Base-by-base conservation (phyloP, 2,888 invertebrate genomes). In the Pseudococcus viburni region DNA sequence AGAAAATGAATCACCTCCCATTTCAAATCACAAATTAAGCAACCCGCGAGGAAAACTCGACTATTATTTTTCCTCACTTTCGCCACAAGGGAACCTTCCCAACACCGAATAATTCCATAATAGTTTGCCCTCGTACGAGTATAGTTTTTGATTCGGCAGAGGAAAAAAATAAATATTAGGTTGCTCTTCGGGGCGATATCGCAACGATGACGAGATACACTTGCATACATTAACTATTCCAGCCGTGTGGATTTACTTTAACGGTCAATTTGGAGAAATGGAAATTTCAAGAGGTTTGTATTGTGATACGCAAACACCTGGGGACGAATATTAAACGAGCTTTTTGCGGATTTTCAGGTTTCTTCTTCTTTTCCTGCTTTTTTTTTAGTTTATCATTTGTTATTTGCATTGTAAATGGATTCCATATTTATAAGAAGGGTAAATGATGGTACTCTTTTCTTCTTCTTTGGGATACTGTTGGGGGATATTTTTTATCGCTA, bases 321-420 rank as follows among this genome's bases (percentile, higher is more conserved):
- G 46, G 42, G 42, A 46, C 42, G 42, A 83, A 83, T 83, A 83
- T 83, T 83, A 83, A 46, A 83, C 42, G 80, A 80, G 39, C 80
- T 83, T 46, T 83, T 83, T 83, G 80, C 80, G 80, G 80, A 83
- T 83, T 83, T 83, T 83, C 80, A 46, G 19, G 80, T 83, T 46
- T 15, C 64, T 73, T 15, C 33, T 26, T 33, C 5, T 73, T 73
- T 73, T 73, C 15, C 7, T 68, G 0, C 17, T 73, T 17, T 73
- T 73, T 73, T 68, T 46, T 46, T 33, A 83, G 80, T 83, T 46
- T n/a, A 83, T 83, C 46, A 83, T 83, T 83, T 83, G 80, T 83
- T 83, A 83, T 83, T 83, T 83, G 80, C 80, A 83, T 83, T 83
- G 80, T 83, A 83, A 83, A 83, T 83, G 80, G 80, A 83, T 83